phyloP scores from a whole-genome alignment of 2,888 invertebrate genomes.

The Eristalis tenax region DNA sequence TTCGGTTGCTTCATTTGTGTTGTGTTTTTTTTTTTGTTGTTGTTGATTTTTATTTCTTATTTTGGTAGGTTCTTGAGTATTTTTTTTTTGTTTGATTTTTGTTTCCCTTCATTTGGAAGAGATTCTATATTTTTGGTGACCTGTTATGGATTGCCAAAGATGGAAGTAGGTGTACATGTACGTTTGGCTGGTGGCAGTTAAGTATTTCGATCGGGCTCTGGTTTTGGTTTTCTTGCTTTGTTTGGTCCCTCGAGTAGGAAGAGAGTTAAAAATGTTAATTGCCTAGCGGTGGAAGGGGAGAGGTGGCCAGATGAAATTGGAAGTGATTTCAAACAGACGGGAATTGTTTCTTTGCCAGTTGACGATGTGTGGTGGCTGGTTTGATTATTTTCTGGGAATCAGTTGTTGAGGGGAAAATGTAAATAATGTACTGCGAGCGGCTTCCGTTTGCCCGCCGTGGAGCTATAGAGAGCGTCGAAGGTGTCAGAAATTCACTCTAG shows the following conservation, averaged over 20 bases:
- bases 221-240: not conserved
- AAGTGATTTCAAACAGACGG: not conserved
- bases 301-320: not conserved
- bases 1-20: not conserved
- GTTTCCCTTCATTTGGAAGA: not conserved
- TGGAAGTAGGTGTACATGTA: constrained; percentile 39
- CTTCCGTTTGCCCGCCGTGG: too few species aligned
- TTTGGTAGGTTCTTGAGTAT: not conserved
- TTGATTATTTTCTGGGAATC: not conserved
- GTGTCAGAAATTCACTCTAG: too few species aligned
- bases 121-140: constrained; percentile 67
- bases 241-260: not conserved
- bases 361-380: not conserved
- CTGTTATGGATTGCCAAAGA: constrained; percentile 59
- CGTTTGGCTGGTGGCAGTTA: constrained; percentile 29
- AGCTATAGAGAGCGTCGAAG: too few species aligned
- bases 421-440: not conserved
- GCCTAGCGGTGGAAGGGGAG: not conserved
- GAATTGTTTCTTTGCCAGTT: not conserved
- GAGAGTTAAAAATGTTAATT: constrained; percentile 1
- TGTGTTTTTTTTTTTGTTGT: not conserved
- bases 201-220: constrained; percentile 10
- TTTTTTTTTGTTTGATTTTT: constrained; percentile 11
- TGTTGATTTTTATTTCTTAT: constrained; percentile 55
- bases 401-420: not conserved